Conservation (phyloP, 2,113 vertebrate genomes). For the Hystrix cristata region DNA sequence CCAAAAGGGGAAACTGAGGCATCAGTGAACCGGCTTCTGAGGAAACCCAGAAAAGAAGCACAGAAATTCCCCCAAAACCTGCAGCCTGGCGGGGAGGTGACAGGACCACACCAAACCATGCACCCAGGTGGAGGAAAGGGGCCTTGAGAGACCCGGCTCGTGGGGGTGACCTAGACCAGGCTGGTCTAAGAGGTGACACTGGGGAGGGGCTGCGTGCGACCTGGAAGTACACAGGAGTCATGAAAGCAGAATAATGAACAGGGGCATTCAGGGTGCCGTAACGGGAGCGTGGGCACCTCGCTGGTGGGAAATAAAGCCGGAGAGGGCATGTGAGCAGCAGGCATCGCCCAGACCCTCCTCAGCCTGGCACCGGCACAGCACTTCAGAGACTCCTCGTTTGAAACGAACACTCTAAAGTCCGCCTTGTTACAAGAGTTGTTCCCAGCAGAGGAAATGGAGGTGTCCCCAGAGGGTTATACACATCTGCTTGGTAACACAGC, state of each 20-base stretch:
- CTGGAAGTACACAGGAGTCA: neutral
- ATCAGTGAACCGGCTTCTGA: neutral
- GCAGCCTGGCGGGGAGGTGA: neutral
- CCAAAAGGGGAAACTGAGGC: neutral
- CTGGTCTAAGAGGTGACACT: neutral
- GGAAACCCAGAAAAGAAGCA: neutral
- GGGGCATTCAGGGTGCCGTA: neutral
- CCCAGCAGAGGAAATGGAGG: neutral
- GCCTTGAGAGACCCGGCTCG: accelerated
- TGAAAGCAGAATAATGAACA: neutral
- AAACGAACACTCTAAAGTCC: too few relatives aligned
- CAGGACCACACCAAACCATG: accelerated
- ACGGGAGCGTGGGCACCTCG: accelerated
- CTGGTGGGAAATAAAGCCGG: too few relatives aligned
- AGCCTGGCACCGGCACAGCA: neutral
- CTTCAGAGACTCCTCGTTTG: neutral
- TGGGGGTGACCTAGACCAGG: too few relatives aligned
- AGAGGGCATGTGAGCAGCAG: accelerated
- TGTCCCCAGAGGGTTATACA: accelerated
- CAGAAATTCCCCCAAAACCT: accelerated
- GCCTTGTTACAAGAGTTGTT: accelerated
- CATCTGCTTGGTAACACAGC: neutral
- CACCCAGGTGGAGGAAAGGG: neutral
- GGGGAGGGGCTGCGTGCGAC: neutral
- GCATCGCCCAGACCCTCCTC: accelerated